Evolutionary conservation across 1,140 invertebrate genomes (phyloP).

Genomic region (Melipona quadrifasciata): DNA sequence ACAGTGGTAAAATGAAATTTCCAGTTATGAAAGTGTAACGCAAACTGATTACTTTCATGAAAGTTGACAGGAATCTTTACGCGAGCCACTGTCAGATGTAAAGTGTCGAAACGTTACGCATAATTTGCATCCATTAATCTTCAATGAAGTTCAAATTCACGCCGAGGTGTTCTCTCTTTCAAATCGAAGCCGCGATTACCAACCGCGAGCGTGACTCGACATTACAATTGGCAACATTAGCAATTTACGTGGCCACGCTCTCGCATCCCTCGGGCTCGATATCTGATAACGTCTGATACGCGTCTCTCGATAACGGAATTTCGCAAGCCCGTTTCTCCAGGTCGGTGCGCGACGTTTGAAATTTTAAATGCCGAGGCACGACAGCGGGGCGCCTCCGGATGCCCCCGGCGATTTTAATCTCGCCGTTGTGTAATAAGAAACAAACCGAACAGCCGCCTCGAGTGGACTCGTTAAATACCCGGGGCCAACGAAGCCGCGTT

Average conservation of each 20-base stretch:
- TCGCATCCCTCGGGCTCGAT: not conserved
- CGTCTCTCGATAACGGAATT: conserved; percentile 34
- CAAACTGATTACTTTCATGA: too few species aligned
- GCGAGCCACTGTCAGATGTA: too few species aligned
- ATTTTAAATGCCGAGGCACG: conserved; percentile 49
- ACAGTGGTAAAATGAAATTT: too few species aligned
- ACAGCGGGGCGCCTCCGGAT: conserved; percentile 2
- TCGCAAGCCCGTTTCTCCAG: conserved; percentile 31
- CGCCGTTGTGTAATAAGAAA: conserved; percentile 61
- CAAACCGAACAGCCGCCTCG: conserved; percentile 45
- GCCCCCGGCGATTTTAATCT: conserved; percentile 58
- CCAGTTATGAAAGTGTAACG: too few species aligned
- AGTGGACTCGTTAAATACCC: conserved; percentile 42
- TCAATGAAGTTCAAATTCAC: too few species aligned
- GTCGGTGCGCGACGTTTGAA: conserved; percentile 48
- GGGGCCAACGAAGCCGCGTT: conserved; percentile 1
- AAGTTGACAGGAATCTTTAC: too few species aligned
- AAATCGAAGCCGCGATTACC: too few species aligned
- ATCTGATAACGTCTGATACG: conserved; percentile 37
- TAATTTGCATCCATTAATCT: too few species aligned
- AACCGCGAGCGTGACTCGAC: too few species aligned
- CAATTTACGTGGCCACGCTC: conserved; percentile 19
- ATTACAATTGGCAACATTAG: not conserved
- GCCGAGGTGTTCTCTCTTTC: too few species aligned
- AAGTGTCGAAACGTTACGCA: too few species aligned